These are phyloP conservation scores for Onychorhynchus coronatus DNA, from an alignment of 2,113 vertebrate species.

Conservation along the genomic window DNA sequence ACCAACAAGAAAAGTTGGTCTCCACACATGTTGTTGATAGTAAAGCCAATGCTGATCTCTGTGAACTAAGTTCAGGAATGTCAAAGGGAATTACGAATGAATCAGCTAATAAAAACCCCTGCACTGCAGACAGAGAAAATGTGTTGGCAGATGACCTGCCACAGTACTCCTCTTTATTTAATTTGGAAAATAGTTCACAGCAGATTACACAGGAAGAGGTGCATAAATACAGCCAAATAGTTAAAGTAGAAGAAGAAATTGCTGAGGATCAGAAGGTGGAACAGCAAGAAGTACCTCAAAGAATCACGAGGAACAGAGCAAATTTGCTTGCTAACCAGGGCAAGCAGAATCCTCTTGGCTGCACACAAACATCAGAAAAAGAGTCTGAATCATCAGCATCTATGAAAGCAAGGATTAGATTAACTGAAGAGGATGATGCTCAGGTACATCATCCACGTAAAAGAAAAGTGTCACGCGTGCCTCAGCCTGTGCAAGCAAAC, in stretches of 20 bases:
- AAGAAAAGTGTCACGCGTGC: slow-evolving; percentile 88
- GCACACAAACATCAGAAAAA: slow-evolving; percentile 76
- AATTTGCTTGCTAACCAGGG: slow-evolving; percentile 74
- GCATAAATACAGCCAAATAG: slow-evolving; percentile 64
- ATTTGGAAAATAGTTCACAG: slow-evolving; percentile 63
- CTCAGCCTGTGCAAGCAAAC: slow-evolving; percentile 77
- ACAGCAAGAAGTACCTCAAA: slow-evolving; percentile 71
- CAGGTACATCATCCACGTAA: slow-evolving; percentile 94
- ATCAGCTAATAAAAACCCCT: slow-evolving; percentile 43
- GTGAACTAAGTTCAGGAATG: slow-evolving; percentile 51
- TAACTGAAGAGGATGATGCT: slow-evolving; percentile 87
- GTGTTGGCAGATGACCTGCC: slow-evolving; percentile 45
- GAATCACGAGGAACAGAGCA: slow-evolving; percentile 79
- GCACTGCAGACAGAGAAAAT: slow-evolving; percentile 47
- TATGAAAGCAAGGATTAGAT: slow-evolving; percentile 78
- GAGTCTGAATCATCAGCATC: slow-evolving; percentile 83
- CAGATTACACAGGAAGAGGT: slow-evolving; percentile 62
- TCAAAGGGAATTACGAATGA: slow-evolving; percentile 65
- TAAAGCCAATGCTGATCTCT: slow-evolving; percentile 51
- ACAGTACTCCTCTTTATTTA: slow-evolving; percentile 41
- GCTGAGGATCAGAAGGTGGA: slow-evolving; percentile 79
- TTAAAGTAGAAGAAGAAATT: slow-evolving; percentile 76
- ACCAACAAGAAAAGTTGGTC: slow-evolving; percentile 41
- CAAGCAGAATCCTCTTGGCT: slow-evolving; percentile 78
- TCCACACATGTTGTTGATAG: slow-evolving; percentile 61